Percentiles rank a stretch among this genome's conserved stretches.
phyloP scores from a whole-genome alignment of 2,888 invertebrate genomes.

The Alsophila aescularia region DNA sequence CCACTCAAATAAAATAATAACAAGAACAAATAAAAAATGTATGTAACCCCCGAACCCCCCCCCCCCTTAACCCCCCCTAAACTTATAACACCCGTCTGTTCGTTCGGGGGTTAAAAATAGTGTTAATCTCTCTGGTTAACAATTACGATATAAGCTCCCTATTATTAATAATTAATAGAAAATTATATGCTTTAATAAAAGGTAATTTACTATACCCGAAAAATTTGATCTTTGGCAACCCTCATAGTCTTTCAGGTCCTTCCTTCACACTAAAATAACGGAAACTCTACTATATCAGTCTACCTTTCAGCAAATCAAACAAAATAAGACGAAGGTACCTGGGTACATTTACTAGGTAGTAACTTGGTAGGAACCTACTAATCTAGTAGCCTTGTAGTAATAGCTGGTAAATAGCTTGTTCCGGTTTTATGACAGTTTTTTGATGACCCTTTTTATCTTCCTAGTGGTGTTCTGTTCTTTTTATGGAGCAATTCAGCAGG shows the following conservation, averaged over 20 bases:
- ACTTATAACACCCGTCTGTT: too few relatives aligned
- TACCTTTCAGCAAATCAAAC: constrained; percentile 7
- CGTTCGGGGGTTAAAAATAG: too few relatives aligned
- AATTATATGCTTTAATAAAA: too few relatives aligned
- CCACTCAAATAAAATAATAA: too few relatives aligned
- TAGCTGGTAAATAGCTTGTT: constrained; percentile 14
- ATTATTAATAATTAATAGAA: too few relatives aligned
- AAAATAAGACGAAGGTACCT: background rate
- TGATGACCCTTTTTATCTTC: constrained; percentile 28
- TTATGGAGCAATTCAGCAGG: constrained; percentile 19
- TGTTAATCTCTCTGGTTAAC: too few relatives aligned
- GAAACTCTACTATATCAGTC: background rate
- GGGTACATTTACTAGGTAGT: constrained; percentile 9
- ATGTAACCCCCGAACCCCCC: too few relatives aligned
- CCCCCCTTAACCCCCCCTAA: too few relatives aligned
- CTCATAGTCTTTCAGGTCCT: background rate
- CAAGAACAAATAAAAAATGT: too few relatives aligned
- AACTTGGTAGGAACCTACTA: too few relatives aligned
- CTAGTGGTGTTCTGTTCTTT: too few relatives aligned
- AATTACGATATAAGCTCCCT: too few relatives aligned
- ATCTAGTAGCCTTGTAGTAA: constrained; percentile 1
- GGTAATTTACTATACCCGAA: background rate
- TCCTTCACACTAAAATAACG: background rate
- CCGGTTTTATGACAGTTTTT: constrained; percentile 20
- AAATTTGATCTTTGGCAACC: background rate